Evolutionary conservation across 2,113 vertebrate species (phyloP), one percentile per base, ranked within the genome.

Genomic region (Forbesichthys papilliferus): DNA sequence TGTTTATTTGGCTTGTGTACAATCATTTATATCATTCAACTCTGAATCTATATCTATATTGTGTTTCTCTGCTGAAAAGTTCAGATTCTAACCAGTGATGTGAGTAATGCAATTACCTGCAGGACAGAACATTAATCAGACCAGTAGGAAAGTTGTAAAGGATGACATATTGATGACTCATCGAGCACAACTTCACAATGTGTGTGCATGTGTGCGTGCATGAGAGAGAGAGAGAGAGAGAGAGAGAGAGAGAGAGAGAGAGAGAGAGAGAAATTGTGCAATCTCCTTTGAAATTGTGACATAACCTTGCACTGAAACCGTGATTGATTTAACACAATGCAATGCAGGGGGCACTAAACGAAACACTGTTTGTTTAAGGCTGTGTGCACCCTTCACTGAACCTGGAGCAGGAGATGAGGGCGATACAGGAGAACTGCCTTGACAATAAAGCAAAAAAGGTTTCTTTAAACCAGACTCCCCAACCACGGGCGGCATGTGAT

Each of bases 351-450:
- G 33, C 64, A 56, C 54, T 60, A 71, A 64, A 46, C 72, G 9
- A 76, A 68, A 63, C 7, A 5, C n/a, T 34, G 71, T 66, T 51
- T 57, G 51, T 80, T 51, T 33, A 84, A 93, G 92, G 82, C 54
- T 81, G 81, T 12, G 59, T 84, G 10, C 0, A 48, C 62, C 90
- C 91, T 54, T 73, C 85, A 69, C 85, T 86, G 14, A 89, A 91
- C 1, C 10, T 84, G 14, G 90, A 92, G 79, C 84, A 88, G 86
- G 87, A 84, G 73, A 64, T 88, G 73, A 92, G 80, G 64, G 87
- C 92, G 64, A 89, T 91, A 65, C 90, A 71, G 66, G 91, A 87
- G 11, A 66, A 69, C 14, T 47, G 72, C 46, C 83, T 86, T 66
- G 87, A 89, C 53, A 86, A 61, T 0, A 93, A 89, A 71, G 71